Evolutionary conservation across 2,797 vertebrate genomes (phyloP).

Genomic region (Salarias fasciatus): DNA sequence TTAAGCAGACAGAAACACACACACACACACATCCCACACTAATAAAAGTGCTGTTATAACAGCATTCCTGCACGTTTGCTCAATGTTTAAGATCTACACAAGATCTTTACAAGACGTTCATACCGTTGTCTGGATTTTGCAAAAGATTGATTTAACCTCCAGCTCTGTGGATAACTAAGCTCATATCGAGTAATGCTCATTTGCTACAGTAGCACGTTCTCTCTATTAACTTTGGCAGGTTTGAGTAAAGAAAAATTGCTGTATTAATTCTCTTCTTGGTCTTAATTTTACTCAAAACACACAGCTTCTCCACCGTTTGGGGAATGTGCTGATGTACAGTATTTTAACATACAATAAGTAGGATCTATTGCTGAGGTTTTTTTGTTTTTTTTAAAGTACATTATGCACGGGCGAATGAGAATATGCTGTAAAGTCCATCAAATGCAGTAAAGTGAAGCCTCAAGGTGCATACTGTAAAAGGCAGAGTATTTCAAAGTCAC

Average conservation of each 20-base stretch:
- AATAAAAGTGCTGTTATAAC: constrained; percentile 14
- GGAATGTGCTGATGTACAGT: background rate
- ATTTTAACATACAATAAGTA: constrained; percentile 18
- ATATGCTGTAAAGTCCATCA: constrained; percentile 8
- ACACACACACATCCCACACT: no score
- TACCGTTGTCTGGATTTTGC: background rate
- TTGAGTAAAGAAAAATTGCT: no score
- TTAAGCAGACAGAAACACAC: constrained; percentile 14
- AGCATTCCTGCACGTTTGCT: background rate
- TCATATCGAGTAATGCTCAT: constrained; percentile 9
- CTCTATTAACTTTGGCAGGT: no score
- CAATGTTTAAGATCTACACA: constrained; percentile 11
- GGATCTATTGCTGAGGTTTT: constrained; percentile 34
- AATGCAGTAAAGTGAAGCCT: background rate
- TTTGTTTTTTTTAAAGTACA: constrained; percentile 18
- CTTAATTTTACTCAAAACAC: background rate
- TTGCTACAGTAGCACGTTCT: constrained; percentile 17
- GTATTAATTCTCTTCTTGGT: background rate
- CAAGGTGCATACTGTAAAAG: background rate
- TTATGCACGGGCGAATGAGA: constrained; percentile 25
- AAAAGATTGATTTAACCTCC: constrained; percentile 10
- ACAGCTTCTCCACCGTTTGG: background rate
- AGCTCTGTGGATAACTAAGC: constrained; percentile 16
- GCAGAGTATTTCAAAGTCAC: background rate
- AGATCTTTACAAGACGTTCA: constrained; percentile 7